Evolutionary conservation across 2,113 vertebrate species (phyloP).

Genomic region (Himantopus leucocephalus): DNA sequence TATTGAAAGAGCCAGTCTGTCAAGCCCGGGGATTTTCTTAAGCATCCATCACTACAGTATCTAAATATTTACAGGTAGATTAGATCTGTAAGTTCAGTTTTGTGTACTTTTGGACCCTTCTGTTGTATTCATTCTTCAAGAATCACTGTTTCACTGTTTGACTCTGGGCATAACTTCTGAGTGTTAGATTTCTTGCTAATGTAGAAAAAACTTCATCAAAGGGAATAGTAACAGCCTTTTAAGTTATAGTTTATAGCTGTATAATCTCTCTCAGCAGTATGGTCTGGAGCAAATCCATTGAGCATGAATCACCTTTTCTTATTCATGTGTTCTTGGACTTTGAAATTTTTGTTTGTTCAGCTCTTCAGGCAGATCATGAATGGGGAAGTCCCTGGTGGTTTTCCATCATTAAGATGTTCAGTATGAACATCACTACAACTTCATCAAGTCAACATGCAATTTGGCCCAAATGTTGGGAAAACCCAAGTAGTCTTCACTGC

Average conservation of each 20-base stretch:
- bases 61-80: constrained; percentile 23
- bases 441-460: neutral
- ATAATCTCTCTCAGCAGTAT: neutral
- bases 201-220: neutral
- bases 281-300: neutral
- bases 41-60: neutral
- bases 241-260: neutral
- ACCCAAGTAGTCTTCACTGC: neutral
- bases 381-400: neutral
- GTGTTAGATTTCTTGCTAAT: neutral
- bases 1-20: neutral
- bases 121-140: neutral
- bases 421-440: neutral
- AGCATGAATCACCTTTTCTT: neutral
- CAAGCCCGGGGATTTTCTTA: neutral
- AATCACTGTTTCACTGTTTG: neutral
- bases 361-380: neutral
- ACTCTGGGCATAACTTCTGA: neutral
- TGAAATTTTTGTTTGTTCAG: neutral
- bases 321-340: neutral
- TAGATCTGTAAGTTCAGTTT: neutral
- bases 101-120: neutral
- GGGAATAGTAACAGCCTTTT: neutral
- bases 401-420: neutral
- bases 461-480: neutral